Conservation (phyloP, 1,140 invertebrate genomes). For the Danaus plexippus region DNA sequence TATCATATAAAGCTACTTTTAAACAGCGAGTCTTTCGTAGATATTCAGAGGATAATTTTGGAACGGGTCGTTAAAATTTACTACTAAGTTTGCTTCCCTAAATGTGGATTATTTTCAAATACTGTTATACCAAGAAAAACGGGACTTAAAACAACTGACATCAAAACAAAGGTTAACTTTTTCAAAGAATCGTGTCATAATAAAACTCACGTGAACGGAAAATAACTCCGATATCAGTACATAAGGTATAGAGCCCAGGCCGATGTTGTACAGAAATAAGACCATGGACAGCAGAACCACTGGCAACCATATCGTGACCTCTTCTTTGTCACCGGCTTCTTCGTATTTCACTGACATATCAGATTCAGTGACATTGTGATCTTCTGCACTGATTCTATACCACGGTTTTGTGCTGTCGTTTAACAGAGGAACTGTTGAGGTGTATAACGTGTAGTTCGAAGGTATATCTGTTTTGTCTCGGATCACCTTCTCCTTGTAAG, state of each 20-base stretch:
- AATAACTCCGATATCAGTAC: constrained; percentile 59
- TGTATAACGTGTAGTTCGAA: constrained; percentile 29
- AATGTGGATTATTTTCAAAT: too few species aligned
- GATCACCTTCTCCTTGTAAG: constrained; percentile 34
- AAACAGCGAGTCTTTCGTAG: too few species aligned
- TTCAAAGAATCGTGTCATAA: neutral
- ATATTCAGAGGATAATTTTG: too few species aligned
- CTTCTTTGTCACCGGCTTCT: constrained; percentile 20
- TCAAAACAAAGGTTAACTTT: neutral
- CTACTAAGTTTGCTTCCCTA: too few species aligned
- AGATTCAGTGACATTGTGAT: constrained; percentile 20
- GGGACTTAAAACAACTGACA: too few species aligned
- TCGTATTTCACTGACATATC: constrained; percentile 29
- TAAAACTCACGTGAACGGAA: constrained; percentile 56
- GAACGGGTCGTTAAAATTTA: too few species aligned
- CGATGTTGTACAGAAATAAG: constrained; percentile 58
- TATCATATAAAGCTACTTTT: neutral
- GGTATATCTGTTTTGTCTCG: constrained; percentile 29
- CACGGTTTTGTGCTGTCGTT: constrained; percentile 28
- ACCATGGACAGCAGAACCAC: constrained; percentile 46
- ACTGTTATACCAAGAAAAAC: neutral
- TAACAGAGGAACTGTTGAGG: constrained; percentile 11
- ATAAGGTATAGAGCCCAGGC: constrained; percentile 62
- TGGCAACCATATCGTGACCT: constrained; percentile 42
- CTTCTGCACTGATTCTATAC: constrained; percentile 27